phyloP scores from a whole-genome alignment of 2,888 invertebrate species.

The Agelastica alni region DNA sequence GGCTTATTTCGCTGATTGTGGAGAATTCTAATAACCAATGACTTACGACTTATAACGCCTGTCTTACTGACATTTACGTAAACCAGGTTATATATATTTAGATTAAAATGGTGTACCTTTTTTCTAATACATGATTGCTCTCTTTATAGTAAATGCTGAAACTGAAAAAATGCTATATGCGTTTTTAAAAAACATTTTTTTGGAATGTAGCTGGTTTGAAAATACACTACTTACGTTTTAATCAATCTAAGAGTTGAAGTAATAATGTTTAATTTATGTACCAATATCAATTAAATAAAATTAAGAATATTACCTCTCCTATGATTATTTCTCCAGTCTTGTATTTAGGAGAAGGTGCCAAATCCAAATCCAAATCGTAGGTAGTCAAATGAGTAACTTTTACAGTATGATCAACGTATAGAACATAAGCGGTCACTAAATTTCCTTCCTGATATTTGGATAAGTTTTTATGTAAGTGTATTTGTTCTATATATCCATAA shows the following conservation, averaged over 20 bases:
- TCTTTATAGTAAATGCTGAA: not conserved
- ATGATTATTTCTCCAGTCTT: constrained; percentile 36
- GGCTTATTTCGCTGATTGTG: no score
- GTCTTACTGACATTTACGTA: no score
- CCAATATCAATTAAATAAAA: constrained; percentile 1
- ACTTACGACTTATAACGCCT: no score
- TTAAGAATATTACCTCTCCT: constrained; percentile 33
- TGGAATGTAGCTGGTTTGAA: no score
- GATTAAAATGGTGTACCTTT: no score
- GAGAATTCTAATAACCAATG: no score
- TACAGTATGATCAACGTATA: constrained; percentile 71
- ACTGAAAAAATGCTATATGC: no score
- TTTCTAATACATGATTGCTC: no score
- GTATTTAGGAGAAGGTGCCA: constrained; percentile 26
- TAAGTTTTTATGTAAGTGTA: constrained; percentile 55
- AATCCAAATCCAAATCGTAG: constrained; percentile 35
- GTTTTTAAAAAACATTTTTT: no score
- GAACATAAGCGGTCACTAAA: constrained; percentile 63
- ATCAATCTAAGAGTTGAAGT: not conserved
- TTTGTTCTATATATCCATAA: constrained; percentile 61
- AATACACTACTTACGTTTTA: no score
- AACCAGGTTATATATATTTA: no score
- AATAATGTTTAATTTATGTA: not conserved
- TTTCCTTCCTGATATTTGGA: constrained; percentile 56
- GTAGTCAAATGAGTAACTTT: constrained; percentile 70